phyloP scores from a whole-genome alignment of 1,140 invertebrate genomes.

The Sitodiplosis mosellana region DNA sequence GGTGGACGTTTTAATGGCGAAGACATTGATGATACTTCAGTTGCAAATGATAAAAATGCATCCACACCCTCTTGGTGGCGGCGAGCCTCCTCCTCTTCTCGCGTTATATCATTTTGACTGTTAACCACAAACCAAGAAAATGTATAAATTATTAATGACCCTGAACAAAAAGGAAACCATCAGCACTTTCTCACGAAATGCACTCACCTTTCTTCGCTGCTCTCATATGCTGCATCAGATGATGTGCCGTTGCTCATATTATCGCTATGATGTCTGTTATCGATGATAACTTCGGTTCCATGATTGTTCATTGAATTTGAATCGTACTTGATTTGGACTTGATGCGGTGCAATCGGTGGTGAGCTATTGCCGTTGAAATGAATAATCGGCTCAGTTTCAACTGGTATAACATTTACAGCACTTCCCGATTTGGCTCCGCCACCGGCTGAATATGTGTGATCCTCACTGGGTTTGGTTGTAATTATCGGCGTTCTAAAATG shows the following conservation, averaged over 20 bases:
- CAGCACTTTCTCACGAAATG: background rate
- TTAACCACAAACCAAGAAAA: too few relatives aligned
- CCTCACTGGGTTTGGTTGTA: conserved; percentile 53
- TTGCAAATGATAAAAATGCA: conserved; percentile 35
- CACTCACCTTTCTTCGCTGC: conserved; percentile 30
- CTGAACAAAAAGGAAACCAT: conserved; percentile 1
- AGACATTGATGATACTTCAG: conserved; percentile 2
- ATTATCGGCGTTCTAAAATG: conserved; percentile 32
- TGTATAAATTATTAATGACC: background rate
- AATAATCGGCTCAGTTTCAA: conserved; percentile 10
- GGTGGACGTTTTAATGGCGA: conserved; percentile 22
- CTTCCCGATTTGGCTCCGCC: conserved; percentile 15
- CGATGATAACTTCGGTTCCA: conserved; percentile 3
- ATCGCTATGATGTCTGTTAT: conserved; percentile 10
- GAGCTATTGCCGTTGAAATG: conserved; percentile 1
- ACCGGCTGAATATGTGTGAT: conserved; percentile 53
- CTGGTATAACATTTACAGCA: conserved; percentile 7
- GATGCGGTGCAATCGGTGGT: conserved; percentile 9
- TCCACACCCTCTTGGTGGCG: conserved; percentile 63
- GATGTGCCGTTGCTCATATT: conserved; percentile 22
- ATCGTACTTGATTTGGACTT: background rate
- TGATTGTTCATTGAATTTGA: too few relatives aligned
- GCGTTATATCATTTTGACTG: conserved; percentile 16
- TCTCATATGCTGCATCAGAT: conserved; percentile 31
- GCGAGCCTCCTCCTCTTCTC: conserved; percentile 49